Base-by-base conservation (phyloP, 2,797 vertebrate genomes). In the Coilia nasus region DNA sequence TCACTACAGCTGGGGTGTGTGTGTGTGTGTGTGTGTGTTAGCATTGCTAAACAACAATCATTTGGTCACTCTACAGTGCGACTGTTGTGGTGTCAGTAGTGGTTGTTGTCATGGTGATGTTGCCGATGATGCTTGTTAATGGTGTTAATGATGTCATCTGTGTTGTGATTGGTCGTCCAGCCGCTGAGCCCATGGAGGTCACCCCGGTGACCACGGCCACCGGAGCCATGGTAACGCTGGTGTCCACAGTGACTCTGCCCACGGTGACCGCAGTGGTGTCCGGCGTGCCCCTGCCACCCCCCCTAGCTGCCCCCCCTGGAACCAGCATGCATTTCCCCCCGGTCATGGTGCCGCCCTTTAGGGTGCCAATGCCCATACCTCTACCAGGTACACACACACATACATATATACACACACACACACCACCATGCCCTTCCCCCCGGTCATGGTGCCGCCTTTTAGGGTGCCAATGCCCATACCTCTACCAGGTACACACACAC, bases 291-390 rank as follows among this genome's bases (percentile, higher is more conserved):
- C 62, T 90, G 41, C 86, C 87, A 35, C 87, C 87, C 93, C 95
- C 97, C 87, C 92, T 97, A 84, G 94, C 97, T 90, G 93, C 96
- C 94, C 97, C 98, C 90, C 96, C 97, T 92, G 95, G 28, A 10
- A 75, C 28, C 28, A 31, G 17, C 28, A 75, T 75, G 67, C 67
- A 28, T 12, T 99, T 99, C 92, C 98, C 98, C 85, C 97, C 98
- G 82, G 97, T 99, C 91, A 99, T 99, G 98, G 98, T 99, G 94
- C 98, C 98, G 89, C 98, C 98, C 23, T 99, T 99, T 95, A 97
- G 98, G 94, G 97, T 99, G 92, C 98, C 98, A 88, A 95, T 99
- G 93, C 98, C 98, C 94, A 99, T 99, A 94, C 98, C 98, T 88
- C 95, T 99, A 89, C 98, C 98, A 93, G 98, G 98, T 99, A 62